phyloP scores from a whole-genome alignment of 2,113 vertebrate genomes.

The Tringa solitaria region DNA sequence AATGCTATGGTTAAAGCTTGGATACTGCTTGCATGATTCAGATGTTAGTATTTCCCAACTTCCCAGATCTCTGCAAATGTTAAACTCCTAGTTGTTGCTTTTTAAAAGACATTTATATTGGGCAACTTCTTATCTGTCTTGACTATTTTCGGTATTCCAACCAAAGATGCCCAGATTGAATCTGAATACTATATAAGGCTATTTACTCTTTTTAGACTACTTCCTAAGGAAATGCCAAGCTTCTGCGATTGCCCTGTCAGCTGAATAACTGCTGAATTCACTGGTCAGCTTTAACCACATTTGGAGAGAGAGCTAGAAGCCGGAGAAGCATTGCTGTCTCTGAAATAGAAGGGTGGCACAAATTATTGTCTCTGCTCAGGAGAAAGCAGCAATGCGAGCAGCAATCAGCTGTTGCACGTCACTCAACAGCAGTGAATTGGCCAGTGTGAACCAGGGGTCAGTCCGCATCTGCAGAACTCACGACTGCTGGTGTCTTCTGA shows the following conservation, averaged over 20 bases:
- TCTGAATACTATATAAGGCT: background rate
- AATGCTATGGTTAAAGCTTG: background rate
- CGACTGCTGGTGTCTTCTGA: background rate
- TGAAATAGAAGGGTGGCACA: background rate
- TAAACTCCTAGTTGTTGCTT: background rate
- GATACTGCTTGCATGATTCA: background rate
- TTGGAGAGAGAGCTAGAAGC: background rate
- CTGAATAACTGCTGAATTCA: background rate
- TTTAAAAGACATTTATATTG: background rate
- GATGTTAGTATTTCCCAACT: background rate
- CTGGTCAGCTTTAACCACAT: background rate
- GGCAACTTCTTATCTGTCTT: conserved; percentile 16
- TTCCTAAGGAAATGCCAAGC: conserved; percentile 32
- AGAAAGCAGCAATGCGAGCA: background rate
- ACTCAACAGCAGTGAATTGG: background rate
- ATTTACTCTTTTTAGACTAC: background rate
- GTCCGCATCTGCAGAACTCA: rapidly evolving
- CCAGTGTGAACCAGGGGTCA: background rate
- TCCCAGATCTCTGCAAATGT: background rate
- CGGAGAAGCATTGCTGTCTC: background rate
- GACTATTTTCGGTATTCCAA: background rate
- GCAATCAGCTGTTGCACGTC: background rate
- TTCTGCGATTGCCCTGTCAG: background rate
- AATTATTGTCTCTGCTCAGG: background rate
- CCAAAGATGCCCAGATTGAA: background rate